Base-by-base conservation (phyloP, 2,888 invertebrate genomes). In the Cerastoderma edule region DNA sequence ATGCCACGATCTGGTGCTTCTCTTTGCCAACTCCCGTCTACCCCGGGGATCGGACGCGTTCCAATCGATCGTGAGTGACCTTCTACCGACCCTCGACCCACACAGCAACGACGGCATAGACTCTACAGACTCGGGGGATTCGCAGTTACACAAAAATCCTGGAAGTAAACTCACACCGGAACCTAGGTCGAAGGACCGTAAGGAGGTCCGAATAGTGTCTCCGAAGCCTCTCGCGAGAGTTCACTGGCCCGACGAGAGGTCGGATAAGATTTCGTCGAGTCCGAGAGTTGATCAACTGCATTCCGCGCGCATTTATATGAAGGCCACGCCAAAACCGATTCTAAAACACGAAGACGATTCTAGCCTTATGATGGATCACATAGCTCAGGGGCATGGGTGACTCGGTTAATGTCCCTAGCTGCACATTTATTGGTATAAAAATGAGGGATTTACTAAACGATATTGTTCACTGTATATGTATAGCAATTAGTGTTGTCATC, bases 321-420 rank as follows among this genome's bases (percentile, higher is more conserved):
- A 82, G 60, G 76, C 81, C 2, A 78, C 75, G 5, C 81, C 81
- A 16, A 78, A 82, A 56, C 78, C 78, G 22, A 78, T 78, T 33
- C 57, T 82, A 16, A 82, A 82, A 44, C 81, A 78, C 50, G 81
- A 78, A 22, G 66, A 66, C 10, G 22, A 66, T 22, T 50, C 50
- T 39, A 35, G n/a, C n/a, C n/a, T 60, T 60, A 60, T 60, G 32
- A 39, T 60, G 8, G 60, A 60, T 44, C 22, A 3, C 27, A 39
- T 60, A 22, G 22, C 60, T 3, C 60, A 60, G 13, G 60, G 60
- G 5, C 60, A 60, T 4, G 60, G 60, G 8, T 60, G 60, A n/a
- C n/a, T n/a, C n/a, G n/a, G n/a, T n/a, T n/a, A n/a, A n/a, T n/a
- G n/a, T n/a, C n/a, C n/a, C n/a, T n/a, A n/a, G n/a, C n/a, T n/a